Conservation (phyloP, 2,113 vertebrate species). For the Saguinus imperator region DNA sequence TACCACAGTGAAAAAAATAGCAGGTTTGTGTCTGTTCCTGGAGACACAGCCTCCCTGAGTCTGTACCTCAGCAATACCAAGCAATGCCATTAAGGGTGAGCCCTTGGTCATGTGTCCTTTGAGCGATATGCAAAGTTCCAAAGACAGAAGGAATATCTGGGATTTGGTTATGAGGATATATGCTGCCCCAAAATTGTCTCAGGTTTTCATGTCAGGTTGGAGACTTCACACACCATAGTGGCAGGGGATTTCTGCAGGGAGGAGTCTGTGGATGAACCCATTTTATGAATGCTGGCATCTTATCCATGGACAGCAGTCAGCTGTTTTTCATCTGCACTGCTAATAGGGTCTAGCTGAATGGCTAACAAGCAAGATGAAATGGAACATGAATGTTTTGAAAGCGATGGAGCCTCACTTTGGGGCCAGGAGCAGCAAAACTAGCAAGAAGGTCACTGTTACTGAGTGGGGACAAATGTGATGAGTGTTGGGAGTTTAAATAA, state of each 20-base stretch:
- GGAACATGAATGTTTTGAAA: constrained; percentile 81
- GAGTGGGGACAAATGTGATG: constrained; percentile 85
- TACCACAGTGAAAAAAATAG: neutral
- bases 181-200: constrained; percentile 87
- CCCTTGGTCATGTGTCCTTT: neutral
- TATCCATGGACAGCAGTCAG: constrained; percentile 89
- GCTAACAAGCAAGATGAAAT: constrained; percentile 86
- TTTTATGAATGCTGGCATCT: constrained; percentile 74
- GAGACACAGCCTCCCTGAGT: neutral
- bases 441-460: constrained; percentile 82
- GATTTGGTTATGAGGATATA: constrained; percentile 87
- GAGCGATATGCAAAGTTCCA: constrained; percentile 83
- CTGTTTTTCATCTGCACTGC: constrained; percentile 91
- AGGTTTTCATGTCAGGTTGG: constrained; percentile 90
- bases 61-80: neutral
- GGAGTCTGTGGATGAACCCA: constrained; percentile 87
- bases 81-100: neutral
- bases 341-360: constrained; percentile 85
- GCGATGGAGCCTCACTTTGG: constrained; percentile 81
- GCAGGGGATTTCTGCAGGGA: constrained; percentile 88
- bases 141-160: constrained; percentile 91
- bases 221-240: constrained; percentile 88
- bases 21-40: neutral
- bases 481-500: neutral
- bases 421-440: constrained; percentile 78